These are phyloP conservation scores for Spilosoma lubricipeda DNA, from an alignment of 2,888 invertebrate genomes.

Conservation along the genomic window DNA sequence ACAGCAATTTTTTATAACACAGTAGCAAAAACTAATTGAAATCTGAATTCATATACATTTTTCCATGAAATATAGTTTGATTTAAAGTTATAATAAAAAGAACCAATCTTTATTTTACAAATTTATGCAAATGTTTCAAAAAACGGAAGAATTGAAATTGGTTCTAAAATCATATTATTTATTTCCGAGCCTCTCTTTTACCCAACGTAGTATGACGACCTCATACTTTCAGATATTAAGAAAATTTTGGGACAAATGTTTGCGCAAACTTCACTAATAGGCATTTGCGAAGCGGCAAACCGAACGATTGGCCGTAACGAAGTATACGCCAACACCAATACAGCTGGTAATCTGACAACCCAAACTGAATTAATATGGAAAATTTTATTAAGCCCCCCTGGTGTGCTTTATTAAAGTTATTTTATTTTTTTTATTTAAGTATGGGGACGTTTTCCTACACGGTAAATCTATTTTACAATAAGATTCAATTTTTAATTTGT, in stretches of 20 bases:
- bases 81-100: background rate
- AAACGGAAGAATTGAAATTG: background rate
- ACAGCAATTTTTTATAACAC: background rate
- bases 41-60: background rate
- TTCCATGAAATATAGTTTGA: background rate
- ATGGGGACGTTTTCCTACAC: background rate
- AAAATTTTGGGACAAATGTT: conserved; percentile 17
- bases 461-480: background rate
- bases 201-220: background rate
- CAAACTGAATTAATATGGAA: conserved; percentile 44
- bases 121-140: background rate
- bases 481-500: background rate
- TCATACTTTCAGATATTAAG: conserved; percentile 11
- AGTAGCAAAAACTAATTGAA: background rate
- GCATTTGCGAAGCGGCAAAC: conserved; percentile 27
- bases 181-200: conserved; percentile 7
- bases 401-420: conserved; percentile 1
- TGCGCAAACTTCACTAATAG: conserved; percentile 20
- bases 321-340: conserved; percentile 29
- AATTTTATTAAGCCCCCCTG: conserved; percentile 35
- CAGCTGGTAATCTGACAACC: conserved; percentile 33
- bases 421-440: background rate
- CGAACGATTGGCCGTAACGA: conserved; percentile 32
- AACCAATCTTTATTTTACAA: background rate
- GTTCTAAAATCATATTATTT: background rate